Conservation (phyloP, 53 echinoderm and acorn worm genomes). For the Patiria pectinifera region DNA sequence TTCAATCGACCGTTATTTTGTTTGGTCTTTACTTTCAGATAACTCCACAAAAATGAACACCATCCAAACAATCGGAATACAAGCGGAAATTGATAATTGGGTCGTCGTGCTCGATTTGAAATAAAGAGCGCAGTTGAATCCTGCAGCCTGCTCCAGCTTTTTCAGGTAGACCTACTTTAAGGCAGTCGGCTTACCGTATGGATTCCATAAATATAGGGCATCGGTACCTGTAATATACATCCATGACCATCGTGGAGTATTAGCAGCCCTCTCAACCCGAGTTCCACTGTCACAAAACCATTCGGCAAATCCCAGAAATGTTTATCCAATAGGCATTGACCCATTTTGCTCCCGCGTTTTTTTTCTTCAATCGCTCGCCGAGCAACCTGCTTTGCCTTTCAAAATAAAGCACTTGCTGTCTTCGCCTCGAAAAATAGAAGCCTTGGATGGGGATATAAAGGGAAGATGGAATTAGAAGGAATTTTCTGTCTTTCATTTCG, state of each 20-base stretch:
- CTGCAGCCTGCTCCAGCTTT: too few relatives aligned
- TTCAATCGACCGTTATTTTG: too few relatives aligned
- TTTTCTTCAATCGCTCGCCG: not conserved
- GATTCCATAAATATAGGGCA: too few relatives aligned
- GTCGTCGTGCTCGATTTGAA: too few relatives aligned
- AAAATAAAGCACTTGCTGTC: not conserved
- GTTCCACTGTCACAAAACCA: not conserved
- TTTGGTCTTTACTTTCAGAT: too few relatives aligned
- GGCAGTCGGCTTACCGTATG: too few relatives aligned
- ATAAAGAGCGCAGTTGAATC: too few relatives aligned
- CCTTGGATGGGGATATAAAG: not conserved
- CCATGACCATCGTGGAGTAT: not conserved
- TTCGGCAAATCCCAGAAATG: slow-evolving; percentile 21
- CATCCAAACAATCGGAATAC: too few relatives aligned
- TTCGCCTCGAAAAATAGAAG: not conserved
- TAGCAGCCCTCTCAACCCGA: not conserved
- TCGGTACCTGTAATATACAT: too few relatives aligned
- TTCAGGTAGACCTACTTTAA: too few relatives aligned
- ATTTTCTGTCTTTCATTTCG: slow-evolving; percentile 14
- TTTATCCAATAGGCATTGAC: slow-evolving; percentile 1
- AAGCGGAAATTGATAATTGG: too few relatives aligned
- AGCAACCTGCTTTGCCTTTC: not conserved
- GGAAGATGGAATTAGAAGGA: not conserved
- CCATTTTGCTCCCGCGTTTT: not conserved
- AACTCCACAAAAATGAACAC: too few relatives aligned